Evolutionary conservation across 2,888 invertebrate genomes (phyloP).

Genomic region (Eilema caniola): DNA sequence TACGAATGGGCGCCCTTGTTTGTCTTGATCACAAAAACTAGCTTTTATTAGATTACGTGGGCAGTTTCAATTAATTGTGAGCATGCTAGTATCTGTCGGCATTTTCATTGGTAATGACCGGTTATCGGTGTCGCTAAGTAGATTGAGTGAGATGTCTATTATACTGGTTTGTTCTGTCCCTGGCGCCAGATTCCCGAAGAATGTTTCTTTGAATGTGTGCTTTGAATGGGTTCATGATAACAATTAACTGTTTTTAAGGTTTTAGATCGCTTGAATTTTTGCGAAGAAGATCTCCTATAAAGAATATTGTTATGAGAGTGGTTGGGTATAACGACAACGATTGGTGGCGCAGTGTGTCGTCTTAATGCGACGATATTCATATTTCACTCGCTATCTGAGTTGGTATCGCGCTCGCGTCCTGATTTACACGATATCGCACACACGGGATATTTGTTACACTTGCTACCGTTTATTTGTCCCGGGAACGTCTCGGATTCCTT

Average conservation of each 20-base stretch:
- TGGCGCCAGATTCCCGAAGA: constrained; percentile 65
- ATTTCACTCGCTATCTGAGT: constrained; percentile 75
- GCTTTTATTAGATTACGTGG: constrained; percentile 87
- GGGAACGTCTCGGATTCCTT: constrained; percentile 36
- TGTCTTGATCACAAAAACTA: constrained; percentile 85
- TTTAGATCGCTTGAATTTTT: constrained; percentile 23
- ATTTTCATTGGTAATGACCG: constrained; percentile 80
- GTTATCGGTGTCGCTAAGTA: constrained; percentile 83
- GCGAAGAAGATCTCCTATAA: background rate
- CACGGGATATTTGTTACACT: constrained; percentile 64
- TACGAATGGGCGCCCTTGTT: constrained; percentile 86
- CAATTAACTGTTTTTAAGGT: constrained; percentile 38
- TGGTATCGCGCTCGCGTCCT: constrained; percentile 72
- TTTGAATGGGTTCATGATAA: constrained; percentile 56
- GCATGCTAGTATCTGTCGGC: constrained; percentile 81
- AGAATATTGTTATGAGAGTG: constrained; percentile 14
- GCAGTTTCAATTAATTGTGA: constrained; percentile 86
- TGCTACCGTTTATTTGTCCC: constrained; percentile 65
- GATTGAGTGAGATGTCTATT: constrained; percentile 80
- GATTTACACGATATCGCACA: constrained; percentile 79
- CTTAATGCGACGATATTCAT: constrained; percentile 78
- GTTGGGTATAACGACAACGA: constrained; percentile 48
- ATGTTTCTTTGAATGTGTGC: constrained; percentile 54
- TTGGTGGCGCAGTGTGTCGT: constrained; percentile 43
- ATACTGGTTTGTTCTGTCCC: constrained; percentile 66